Evolutionary conservation across 2,797 vertebrate species (phyloP).

Genomic region (Potorous gilbertii): DNA sequence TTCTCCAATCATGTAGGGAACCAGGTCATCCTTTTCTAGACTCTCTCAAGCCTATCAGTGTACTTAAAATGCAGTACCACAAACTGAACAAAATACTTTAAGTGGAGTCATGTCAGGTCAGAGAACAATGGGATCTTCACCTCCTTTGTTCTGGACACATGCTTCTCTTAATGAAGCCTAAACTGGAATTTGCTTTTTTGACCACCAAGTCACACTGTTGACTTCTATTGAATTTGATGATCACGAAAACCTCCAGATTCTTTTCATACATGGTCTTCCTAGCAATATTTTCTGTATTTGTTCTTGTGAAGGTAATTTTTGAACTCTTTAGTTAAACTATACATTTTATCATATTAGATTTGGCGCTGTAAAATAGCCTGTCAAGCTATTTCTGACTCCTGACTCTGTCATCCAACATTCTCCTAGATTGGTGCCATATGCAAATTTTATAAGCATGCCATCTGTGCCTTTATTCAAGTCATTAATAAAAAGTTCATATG

Average conservation of each 20-base stretch:
- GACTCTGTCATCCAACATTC: neutral
- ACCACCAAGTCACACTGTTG: neutral
- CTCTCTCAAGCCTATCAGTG: neutral
- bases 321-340: neutral
- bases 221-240: neutral
- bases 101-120: neutral
- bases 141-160: neutral
- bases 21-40: neutral
- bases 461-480: neutral
- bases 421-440: neutral
- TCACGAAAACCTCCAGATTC: neutral
- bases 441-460: neutral
- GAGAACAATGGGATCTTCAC: neutral
- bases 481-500: neutral
- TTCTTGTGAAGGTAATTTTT: neutral
- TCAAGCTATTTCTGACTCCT: neutral
- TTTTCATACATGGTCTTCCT: neutral
- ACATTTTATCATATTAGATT: neutral
- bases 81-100: neutral
- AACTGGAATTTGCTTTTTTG: neutral
- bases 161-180: neutral
- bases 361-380: neutral
- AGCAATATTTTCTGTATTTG: neutral
- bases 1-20: neutral
- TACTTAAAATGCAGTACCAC: neutral